Conservation (phyloP, 2,888 invertebrate genomes). For the Lissocephala sabroskyi region DNA sequence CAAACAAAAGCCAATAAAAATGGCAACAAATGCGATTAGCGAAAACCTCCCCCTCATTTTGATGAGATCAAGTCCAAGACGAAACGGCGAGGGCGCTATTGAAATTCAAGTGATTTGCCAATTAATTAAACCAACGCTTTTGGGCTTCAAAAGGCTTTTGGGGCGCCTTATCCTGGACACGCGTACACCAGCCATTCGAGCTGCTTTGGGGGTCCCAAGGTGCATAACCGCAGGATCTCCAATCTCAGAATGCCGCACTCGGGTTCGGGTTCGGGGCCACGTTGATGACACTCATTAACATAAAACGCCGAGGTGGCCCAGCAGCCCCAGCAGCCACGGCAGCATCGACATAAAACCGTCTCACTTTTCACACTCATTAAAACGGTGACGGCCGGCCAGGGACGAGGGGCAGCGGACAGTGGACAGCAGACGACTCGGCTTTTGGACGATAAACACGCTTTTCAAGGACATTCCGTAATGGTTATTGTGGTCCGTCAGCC, state of each 20-base stretch:
- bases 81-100: conserved; percentile 24
- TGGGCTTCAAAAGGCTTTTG: no score
- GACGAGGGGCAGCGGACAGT: conserved; percentile 6
- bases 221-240: conserved; percentile 26
- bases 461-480: conserved; percentile 31
- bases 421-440: no score
- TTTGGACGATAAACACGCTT: conserved; percentile 26
- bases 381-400: conserved; percentile 25
- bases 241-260: conserved; percentile 25
- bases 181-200: conserved; percentile 17
- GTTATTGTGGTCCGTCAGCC: neutral
- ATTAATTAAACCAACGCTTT: conserved; percentile 35
- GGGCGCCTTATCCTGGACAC: neutral
- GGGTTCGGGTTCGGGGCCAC: neutral
- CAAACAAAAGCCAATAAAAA: conserved; percentile 31
- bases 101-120: conserved; percentile 54
- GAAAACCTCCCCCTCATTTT: no score
- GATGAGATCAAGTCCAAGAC: no score
- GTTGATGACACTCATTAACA: conserved; percentile 59
- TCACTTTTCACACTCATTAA: conserved; percentile 64
- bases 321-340: neutral
- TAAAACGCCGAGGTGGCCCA: conserved; percentile 51
- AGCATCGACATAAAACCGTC: conserved; percentile 42
- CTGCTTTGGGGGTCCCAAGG: conserved; percentile 29
- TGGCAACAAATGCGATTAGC: conserved; percentile 36